Evolutionary conservation across 2,113 vertebrate species (phyloP), one percentile per base, ranked within the genome.

Genomic region (Dipodomys merriami): DNA sequence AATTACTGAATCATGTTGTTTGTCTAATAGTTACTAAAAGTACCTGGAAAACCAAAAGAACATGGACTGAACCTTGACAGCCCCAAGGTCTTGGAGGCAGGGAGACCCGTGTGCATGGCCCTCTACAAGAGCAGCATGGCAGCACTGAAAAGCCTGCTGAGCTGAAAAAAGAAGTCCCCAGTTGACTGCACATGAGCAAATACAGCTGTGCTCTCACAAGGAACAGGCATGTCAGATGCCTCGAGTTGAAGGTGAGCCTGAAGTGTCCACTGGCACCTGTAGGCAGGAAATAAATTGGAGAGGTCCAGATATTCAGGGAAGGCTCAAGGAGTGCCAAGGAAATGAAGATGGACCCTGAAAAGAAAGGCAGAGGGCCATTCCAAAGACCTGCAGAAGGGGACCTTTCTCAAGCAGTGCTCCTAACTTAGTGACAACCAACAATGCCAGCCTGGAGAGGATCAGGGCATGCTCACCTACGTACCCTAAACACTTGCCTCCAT

Each of bases 391-490:
- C 57, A 11, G 19, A 22, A 0, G 20, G 8, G 3, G 12, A 25
- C n/a, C 9, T 8, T 65, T 53, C 44, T 35, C 78, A 23, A 30
- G 29, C 0, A 22, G 10, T 46, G 72, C 12, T 39, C 46, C 22
- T 65, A 83, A 39, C 33, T 65, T 30, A 44, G 5, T 4, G 29
- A 68, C 19, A 30, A 39, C 22, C n/a, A 68, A 4, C 20, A 71
- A 15, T 0, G 20, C 15, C 69, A 86, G 20, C 15, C 69, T 83
- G 3, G 44, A 7, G 46, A 27, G 74, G 60, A 1, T 22, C 15
- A 23, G 69, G 65, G 30, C 0, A 8, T 0, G 1, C 9, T 25
- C 13, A 10, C 27, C 53, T 57, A 1, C 4, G 4, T 18, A 13
- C 53, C 15, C 15, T 13, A 57, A 4, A 18, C 15, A 57, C 53